Evolutionary conservation across 2,888 invertebrate genomes (phyloP).

Genomic region (Dysmachus trigonus): DNA sequence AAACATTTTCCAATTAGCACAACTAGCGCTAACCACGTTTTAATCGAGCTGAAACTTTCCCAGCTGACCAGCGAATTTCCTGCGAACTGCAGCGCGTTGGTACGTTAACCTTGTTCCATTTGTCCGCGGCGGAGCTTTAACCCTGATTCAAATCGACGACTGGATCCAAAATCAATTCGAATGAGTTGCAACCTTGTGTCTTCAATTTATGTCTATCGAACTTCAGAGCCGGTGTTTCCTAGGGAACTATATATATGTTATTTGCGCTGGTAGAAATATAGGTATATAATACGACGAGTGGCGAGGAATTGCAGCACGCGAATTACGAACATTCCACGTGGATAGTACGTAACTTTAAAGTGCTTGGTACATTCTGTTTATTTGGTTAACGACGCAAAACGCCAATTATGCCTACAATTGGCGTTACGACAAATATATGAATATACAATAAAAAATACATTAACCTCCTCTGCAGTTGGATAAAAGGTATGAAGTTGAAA

Average conservation of each 20-base stretch:
- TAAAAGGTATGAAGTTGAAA: no score
- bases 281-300: not conserved
- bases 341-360: not conserved
- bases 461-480: no score
- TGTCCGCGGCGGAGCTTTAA: not conserved
- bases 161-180: not conserved
- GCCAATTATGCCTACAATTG: no score
- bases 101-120: constrained; percentile 46
- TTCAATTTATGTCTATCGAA: constrained; percentile 14
- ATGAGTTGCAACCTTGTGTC: not conserved
- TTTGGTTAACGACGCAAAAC: not conserved
- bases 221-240: constrained; percentile 6
- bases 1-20: not conserved
- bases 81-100: not conserved
- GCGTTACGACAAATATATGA: not conserved
- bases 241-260: no score
- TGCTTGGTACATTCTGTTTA: not conserved
- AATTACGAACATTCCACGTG: not conserved
- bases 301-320: not conserved
- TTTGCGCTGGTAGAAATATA: not conserved
- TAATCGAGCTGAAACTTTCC: not conserved
- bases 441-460: no score
- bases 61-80: not conserved
- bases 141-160: not conserved
- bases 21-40: not conserved